Conservation (phyloP, 2,113 vertebrate genomes). For the Pimephales promelas region DNA sequence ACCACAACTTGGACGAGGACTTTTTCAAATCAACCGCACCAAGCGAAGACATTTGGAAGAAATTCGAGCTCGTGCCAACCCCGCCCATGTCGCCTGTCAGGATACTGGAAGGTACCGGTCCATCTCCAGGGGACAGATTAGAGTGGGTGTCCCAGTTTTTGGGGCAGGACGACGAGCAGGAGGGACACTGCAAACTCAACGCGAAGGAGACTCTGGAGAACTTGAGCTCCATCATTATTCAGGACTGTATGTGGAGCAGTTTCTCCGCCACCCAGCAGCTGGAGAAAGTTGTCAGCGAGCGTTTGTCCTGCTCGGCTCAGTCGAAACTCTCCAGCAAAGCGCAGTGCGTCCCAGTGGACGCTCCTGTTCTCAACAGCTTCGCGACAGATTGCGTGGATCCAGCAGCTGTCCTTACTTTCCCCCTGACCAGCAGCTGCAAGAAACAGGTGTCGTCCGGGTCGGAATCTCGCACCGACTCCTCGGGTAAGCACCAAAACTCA, state of each 20-base stretch:
- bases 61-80: conserved; percentile 94
- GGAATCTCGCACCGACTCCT: conserved; percentile 89
- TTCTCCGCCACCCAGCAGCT: conserved; percentile 88
- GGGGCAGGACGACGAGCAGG: conserved; percentile 84
- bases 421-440: conserved; percentile 79
- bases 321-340: conserved; percentile 58
- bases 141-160: conserved; percentile 81
- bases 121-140: conserved; percentile 77
- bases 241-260: conserved; percentile 97
- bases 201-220: conserved; percentile 80
- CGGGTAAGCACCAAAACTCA: conserved; percentile 79
- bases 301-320: conserved; percentile 71
- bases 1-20: conserved; percentile 87
- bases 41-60: conserved; percentile 98
- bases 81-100: conserved; percentile 85
- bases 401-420: conserved; percentile 85
- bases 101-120: conserved; percentile 69
- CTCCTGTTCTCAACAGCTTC: conserved; percentile 68
- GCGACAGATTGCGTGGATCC: conserved; percentile 85
- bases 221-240: conserved; percentile 89
- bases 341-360: conserved; percentile 68
- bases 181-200: conserved; percentile 75
- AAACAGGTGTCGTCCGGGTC: conserved; percentile 89
- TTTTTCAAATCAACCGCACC: conserved; percentile 92
- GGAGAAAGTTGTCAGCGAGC: conserved; percentile 86